phyloP scores from a whole-genome alignment of 1,140 invertebrate species.

The Ectropis grisescens region DNA sequence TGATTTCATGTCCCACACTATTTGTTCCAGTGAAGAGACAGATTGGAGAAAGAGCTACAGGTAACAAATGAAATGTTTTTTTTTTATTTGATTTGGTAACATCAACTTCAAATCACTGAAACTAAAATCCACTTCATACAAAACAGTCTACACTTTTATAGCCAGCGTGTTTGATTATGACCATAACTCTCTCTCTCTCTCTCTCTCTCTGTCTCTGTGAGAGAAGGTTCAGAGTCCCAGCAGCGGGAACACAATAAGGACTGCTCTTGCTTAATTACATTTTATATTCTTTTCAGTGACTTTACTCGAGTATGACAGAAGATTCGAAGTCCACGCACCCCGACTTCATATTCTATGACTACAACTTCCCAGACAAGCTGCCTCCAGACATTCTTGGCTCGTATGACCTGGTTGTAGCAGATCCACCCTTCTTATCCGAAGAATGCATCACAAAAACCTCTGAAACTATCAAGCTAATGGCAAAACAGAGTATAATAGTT shows the following conservation, averaged over 20 bases:
- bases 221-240: too few relatives aligned
- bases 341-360: conserved; percentile 93
- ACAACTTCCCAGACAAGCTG: conserved; percentile 83
- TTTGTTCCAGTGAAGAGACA: conserved; percentile 77
- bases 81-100: too few relatives aligned
- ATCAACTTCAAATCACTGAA: too few relatives aligned
- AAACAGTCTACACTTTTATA: too few relatives aligned
- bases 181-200: too few relatives aligned
- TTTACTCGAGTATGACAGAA: conserved; percentile 85
- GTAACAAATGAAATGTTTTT: conserved; percentile 26
- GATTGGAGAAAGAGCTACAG: conserved; percentile 52
- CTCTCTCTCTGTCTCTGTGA: too few relatives aligned
- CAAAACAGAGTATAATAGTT: conserved; percentile 86
- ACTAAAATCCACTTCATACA: too few relatives aligned
- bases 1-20: conserved; percentile 92
- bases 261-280: too few relatives aligned
- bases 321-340: conserved; percentile 83
- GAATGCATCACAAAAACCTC: conserved; percentile 92
- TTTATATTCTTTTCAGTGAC: conserved; percentile 73
- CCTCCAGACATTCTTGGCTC: conserved; percentile 71
- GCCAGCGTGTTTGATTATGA: too few relatives aligned
- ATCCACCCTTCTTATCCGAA: conserved; percentile 94
- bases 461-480: conserved; percentile 81
- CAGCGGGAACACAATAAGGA: too few relatives aligned
- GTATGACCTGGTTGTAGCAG: conserved; percentile 91